Percentiles rank a stretch among this genome's conserved stretches.
Evolutionary conservation across 2,888 invertebrate species (phyloP).

Genomic region (Drosophila parthenogenetica): DNA sequence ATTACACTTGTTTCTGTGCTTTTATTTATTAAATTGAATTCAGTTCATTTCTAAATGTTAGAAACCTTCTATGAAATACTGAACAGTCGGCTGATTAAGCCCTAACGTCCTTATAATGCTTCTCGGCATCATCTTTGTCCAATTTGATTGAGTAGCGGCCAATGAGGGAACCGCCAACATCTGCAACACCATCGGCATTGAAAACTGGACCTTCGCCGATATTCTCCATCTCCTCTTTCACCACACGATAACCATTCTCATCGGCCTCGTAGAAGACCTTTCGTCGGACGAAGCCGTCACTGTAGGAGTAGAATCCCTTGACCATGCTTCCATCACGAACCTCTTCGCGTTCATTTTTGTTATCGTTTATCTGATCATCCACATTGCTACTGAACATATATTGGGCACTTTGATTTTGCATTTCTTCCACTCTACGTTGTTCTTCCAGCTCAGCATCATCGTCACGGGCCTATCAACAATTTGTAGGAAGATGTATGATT

Average conservation of each 20-base stretch:
- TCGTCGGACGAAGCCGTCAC: conserved; percentile 87
- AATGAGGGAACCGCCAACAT: conserved; percentile 84
- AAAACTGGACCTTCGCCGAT: conserved; percentile 86
- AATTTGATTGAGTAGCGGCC: conserved; percentile 85
- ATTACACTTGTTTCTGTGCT: conserved; percentile 16
- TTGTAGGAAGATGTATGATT: not conserved
- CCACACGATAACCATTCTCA: conserved; percentile 87
- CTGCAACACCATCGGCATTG: conserved; percentile 85
- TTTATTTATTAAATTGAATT: conserved; percentile 60
- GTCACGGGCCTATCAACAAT: conserved; percentile 1
- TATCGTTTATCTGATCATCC: conserved; percentile 86
- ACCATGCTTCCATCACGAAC: conserved; percentile 83
- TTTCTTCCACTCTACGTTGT: conserved; percentile 60
- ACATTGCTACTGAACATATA: conserved; percentile 85
- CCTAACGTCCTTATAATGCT: conserved; percentile 79
- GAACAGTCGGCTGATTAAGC: conserved; percentile 34
- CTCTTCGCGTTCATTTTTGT: conserved; percentile 84
- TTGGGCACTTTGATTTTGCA: conserved; percentile 85
- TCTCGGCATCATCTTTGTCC: conserved; percentile 83
- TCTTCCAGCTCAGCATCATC: conserved; percentile 47
- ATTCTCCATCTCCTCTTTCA: conserved; percentile 85
- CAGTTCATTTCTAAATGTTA: conserved; percentile 84
- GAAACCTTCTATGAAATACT: conserved; percentile 59
- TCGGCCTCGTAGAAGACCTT: conserved; percentile 87
- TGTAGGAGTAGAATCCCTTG: conserved; percentile 87